These are phyloP conservation scores for Eupeodes luniger DNA, from an alignment of 2,888 invertebrate species.

Conservation along the genomic window DNA sequence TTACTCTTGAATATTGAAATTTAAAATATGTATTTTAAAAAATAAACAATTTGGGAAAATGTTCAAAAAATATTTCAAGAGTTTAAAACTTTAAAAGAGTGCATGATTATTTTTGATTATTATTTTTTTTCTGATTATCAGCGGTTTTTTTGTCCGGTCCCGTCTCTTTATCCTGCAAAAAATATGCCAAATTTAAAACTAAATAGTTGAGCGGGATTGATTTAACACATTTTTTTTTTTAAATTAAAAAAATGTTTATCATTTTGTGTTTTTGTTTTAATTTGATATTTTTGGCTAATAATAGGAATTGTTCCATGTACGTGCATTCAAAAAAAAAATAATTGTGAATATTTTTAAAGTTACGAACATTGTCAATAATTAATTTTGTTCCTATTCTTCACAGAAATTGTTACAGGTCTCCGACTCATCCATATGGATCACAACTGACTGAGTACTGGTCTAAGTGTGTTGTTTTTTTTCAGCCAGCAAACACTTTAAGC, in stretches of 20 bases:
- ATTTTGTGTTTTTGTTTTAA: constrained; percentile 28
- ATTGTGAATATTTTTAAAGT: constrained; percentile 30
- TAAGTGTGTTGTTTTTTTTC: no score
- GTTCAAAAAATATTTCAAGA: constrained; percentile 23
- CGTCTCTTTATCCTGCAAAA: constrained; percentile 84
- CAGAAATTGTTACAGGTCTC: background rate
- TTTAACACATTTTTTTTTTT: constrained; percentile 54
- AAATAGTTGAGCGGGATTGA: constrained; percentile 66
- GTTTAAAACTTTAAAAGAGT: constrained; percentile 3
- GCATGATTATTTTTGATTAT: constrained; percentile 54
- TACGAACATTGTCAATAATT: constrained; percentile 49
- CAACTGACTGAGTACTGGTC: no score
- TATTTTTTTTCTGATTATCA: constrained; percentile 56
- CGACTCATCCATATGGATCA: no score
- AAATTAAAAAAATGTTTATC: constrained; percentile 48
- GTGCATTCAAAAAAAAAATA: constrained; percentile 68
- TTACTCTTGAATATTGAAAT: constrained; percentile 23
- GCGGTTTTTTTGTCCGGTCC: constrained; percentile 76
- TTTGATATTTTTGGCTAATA: constrained; percentile 62
- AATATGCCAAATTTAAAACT: constrained; percentile 78
- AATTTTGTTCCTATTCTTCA: no score
- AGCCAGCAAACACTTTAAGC: no score
- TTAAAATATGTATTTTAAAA: constrained; percentile 9
- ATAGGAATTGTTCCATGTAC: constrained; percentile 78
- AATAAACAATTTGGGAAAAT: constrained; percentile 38